Base-by-base conservation (phyloP, 2,113 vertebrate genomes). In the Sorex fumeus region DNA sequence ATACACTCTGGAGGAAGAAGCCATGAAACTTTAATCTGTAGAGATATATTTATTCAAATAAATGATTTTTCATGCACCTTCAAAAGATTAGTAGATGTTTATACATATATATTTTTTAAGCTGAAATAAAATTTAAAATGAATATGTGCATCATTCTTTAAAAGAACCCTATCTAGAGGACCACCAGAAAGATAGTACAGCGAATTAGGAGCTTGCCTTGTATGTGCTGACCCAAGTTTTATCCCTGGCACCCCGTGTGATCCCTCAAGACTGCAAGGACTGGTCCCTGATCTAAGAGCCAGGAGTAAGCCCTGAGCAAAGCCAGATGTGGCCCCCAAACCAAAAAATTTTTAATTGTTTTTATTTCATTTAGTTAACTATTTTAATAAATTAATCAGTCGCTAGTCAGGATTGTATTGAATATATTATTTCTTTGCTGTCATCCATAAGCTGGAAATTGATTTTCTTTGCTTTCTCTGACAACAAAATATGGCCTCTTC, bases 401-500 rank as follows among this genome's bases (percentile, higher is more conserved):
- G 36, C 45, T 84, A 30, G 23, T 95, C 11, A 50, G 30, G 18
- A 67, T 84, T 11, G 71, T 27, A 27, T 30, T 91, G 15, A 84
- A 25, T 69, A 34, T 19, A 40, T 60, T 64, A 9, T n/a, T 95
- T 84, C 23, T 87, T 69, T 78, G 64, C 6, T 76, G 32, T 53
- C 18, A 50, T 60, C 11, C 7, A 18, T 79, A 45, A 62, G 18
- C 34, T 77, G 16, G 47, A 69, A 94, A 21, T 32, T 82, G 72
- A 66, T 84, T 93, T 83, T 62, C 25, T 75, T 89, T 71, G 12
- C 6, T 90, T 93, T 72, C 43, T 9, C 6, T 79, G 47, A 75
- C 21, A 53, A 1, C 77, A 36, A 81, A 87, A 72, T 79, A 78
- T 19, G 7, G 6, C 76, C n/a, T 84, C 8, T 84, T 60, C 34